Base-by-base conservation (phyloP, 2,888 invertebrate genomes). In the Chrysotoxum bicinctum region DNA sequence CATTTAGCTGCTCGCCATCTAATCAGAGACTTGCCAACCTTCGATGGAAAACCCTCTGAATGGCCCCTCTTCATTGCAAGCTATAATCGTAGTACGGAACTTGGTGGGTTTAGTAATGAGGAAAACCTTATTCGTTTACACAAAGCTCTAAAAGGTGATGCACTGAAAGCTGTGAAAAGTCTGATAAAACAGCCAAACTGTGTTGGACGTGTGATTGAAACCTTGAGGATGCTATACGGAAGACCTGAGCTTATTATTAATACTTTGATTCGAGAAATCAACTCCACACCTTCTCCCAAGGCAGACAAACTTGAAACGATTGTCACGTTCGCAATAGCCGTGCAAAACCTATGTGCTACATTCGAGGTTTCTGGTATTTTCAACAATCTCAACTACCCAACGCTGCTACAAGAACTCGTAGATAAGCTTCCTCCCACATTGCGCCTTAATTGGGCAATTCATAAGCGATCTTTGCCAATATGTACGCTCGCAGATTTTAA, bases 391-490 rank as follows among this genome's bases (percentile, higher is more conserved):
- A 64, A 43, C 1, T 56, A 76, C n/a, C 70, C 60, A 2, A 62
- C 30, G 40, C 60, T 70, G 23, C 19, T 75, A n/a, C 75, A 80
- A 69, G 75, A 80, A 40, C 50, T 81, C 5, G 52, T 62, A 10
- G 52, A 76, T 5, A 75, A 75, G 37, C 66, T 75, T 16, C 62
- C 62, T 10, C 35, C 66, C 5, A 7, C 62, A 3, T 19, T 73
- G 48, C 64, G 58, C 7, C 58, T 73, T n/a, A 50, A 68, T 12
- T 75, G 75, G 75, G 81, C 75, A 8, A 26, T 81, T 12, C 62
- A 81, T 6, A 75, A 79, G 35, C 58, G 58, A 21, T 21, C 52
- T 1, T 37, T 64, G 43, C 14, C 10, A n/a, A 30, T 12, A 37
- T 43, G 35, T 19, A 69, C 21, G 0, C 62, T 81, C 0, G 12